Conservation (phyloP, 2,113 vertebrate genomes). For the Serinus canaria region DNA sequence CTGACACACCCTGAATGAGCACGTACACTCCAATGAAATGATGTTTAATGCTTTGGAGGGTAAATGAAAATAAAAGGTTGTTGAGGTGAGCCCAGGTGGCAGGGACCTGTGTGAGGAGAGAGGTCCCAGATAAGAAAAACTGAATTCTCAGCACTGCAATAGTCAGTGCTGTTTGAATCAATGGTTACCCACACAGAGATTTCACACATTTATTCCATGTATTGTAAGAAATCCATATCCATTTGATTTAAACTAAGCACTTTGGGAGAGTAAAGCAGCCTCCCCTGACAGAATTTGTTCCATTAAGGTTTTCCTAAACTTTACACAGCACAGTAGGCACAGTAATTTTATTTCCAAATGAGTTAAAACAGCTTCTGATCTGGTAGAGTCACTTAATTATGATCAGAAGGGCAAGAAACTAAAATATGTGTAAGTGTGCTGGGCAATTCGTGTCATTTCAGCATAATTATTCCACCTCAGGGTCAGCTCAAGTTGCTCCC, state of each 20-base stretch:
- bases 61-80: neutral
- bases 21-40: neutral
- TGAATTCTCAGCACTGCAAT: neutral
- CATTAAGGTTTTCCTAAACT: constrained; percentile 42
- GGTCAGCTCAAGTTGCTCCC: constrained; percentile 45
- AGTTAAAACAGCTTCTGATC: constrained; percentile 58
- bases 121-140: neutral
- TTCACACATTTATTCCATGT: neutral
- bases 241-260: constrained; percentile 12
- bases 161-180: neutral
- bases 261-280: neutral
- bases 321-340: constrained; percentile 31
- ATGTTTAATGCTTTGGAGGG: neutral
- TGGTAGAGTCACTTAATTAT: constrained; percentile 34
- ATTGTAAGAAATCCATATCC: neutral
- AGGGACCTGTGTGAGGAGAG: neutral
- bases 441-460: constrained; percentile 24
- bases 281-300: constrained; percentile 29
- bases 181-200: neutral
- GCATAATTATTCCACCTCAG: constrained; percentile 42
- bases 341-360: constrained; percentile 57
- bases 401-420: constrained; percentile 39
- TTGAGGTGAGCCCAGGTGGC: neutral
- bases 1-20: neutral
- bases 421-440: constrained; percentile 9